Evolutionary conservation across 1,140 invertebrate genomes (phyloP), one percentile per base, ranked within the genome.

Genomic region (Whitmania pigra): DNA sequence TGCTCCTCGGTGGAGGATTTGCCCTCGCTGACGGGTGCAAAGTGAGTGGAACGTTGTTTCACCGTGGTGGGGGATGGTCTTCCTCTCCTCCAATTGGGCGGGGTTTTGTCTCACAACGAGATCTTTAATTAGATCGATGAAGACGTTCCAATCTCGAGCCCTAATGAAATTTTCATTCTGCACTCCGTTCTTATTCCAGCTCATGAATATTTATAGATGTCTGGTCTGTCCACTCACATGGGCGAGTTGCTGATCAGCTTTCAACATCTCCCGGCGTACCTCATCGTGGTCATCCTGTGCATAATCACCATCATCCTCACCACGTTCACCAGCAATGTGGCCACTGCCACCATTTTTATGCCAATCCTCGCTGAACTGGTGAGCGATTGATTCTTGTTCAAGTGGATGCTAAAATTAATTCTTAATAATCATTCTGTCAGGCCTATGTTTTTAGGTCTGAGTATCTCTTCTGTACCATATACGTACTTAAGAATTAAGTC

Each of bases 241-340:
- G 74, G 72, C 36, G 55, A 75, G 53, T 40, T 72, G 43, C n/a
- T 75, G 53, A 53, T 40, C 69, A 70, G 43, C 69, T 70, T 70
- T 22, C 69, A 29, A 25, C 25, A 70, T 49, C 75, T 73, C 15
- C 73, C 73, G 5, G 49, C 25, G 4, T 74, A 53, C 53, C 20
- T 67, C 18, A 67, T 74, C 2, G 63, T 71, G 20, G n/a, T 74
- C 25, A 20, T 71, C 40, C 63, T 74, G 31, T 72, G 73, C 40
- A 36, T 74, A 27, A 55, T 80, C 53, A 79, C 78, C 9, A 75
- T 80, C 0, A 43, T 74, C 6, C 54, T 91, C 49, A 92, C 91
- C 0, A 90, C 92, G 79, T 88, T 93, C 77, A 89, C 89, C 0
- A 89, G 88, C 15, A 93, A 92, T 79, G 88, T 90, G 0, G 90